These are phyloP conservation scores for Macrotis lagotis DNA, from an alignment of 2,113 vertebrate genomes.

Conservation along the genomic window DNA sequence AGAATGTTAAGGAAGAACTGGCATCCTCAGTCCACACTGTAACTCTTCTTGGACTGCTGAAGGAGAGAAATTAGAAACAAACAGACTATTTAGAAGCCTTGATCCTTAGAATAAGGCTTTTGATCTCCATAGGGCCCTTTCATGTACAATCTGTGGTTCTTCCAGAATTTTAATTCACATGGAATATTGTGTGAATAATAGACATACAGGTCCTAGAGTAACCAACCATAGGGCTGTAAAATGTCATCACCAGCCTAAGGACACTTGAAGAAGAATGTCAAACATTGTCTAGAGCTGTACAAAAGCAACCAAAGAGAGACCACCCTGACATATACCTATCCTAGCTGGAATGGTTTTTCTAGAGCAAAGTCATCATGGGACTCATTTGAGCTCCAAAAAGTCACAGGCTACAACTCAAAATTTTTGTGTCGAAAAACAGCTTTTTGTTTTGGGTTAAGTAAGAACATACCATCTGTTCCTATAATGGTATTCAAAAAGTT, in stretches of 20 bases:
- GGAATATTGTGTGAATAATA: neutral
- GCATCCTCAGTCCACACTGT: neutral
- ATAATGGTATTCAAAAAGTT: too few relatives aligned
- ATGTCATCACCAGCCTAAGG: too few relatives aligned
- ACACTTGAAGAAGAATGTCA: too few relatives aligned
- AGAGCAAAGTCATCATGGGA: neutral
- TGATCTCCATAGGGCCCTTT: neutral
- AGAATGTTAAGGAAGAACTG: slow-evolving; percentile 33
- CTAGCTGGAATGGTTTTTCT: neutral
- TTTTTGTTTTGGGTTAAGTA: slow-evolving; percentile 12
- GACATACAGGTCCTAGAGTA: neutral
- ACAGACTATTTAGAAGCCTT: too few relatives aligned
- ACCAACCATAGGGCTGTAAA: neutral
- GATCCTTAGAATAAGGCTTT: neutral
- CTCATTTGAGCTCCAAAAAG: neutral
- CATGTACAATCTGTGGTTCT: neutral
- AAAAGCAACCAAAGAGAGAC: too few relatives aligned
- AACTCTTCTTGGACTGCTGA: slow-evolving; percentile 6
- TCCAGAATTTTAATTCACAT: neutral
- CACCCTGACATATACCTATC: too few relatives aligned
- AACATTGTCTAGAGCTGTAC: too few relatives aligned
- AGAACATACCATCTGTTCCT: neutral
- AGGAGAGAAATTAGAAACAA: neutral
- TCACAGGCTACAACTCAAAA: too few relatives aligned
- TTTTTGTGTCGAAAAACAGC: neutral